phyloP scores from a whole-genome alignment of 2,113 vertebrate genomes.

The Monopterus albus region DNA sequence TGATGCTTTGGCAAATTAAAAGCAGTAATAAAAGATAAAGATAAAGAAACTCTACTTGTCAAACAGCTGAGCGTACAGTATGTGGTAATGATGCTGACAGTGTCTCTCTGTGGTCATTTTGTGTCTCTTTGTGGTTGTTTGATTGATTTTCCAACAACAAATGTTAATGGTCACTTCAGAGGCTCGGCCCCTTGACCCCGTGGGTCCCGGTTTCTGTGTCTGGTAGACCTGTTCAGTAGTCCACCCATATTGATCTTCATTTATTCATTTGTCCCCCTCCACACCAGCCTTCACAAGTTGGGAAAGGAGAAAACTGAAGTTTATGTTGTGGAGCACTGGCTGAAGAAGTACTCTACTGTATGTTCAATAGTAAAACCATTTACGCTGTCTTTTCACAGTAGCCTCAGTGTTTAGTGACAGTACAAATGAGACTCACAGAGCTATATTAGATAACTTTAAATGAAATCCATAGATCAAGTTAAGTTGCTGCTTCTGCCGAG shows the following conservation, averaged over 20 bases:
- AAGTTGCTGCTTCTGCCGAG: slow-evolving; percentile 41
- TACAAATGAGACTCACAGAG: slow-evolving; percentile 58
- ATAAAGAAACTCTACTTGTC: too few species aligned
- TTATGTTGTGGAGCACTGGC: slow-evolving; percentile 1
- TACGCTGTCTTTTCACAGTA: slow-evolving; percentile 53
- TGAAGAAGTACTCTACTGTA: slow-evolving; percentile 34
- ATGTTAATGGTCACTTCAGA: background rate
- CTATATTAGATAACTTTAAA: slow-evolving; percentile 68
- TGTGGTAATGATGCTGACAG: background rate
- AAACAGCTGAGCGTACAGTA: too few species aligned
- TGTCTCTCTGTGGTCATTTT: background rate
- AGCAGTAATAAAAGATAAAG: too few species aligned
- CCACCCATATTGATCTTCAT: background rate
- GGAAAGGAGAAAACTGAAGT: slow-evolving; percentile 26
- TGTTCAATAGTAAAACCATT: slow-evolving; percentile 49
- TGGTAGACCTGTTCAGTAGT: background rate
- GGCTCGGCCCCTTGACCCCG: background rate
- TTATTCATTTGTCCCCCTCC: background rate
- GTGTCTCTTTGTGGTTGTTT: background rate
- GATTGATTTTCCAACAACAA: background rate
- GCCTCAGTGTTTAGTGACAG: slow-evolving; percentile 41
- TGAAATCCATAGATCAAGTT: slow-evolving; percentile 73
- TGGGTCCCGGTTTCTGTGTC: too few species aligned
- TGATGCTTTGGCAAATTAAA: too few species aligned
- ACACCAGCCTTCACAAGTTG: background rate